These are phyloP conservation scores for Pangasius macronema DNA, from an alignment of 2,797 vertebrate genomes.

Conservation along the genomic window DNA sequence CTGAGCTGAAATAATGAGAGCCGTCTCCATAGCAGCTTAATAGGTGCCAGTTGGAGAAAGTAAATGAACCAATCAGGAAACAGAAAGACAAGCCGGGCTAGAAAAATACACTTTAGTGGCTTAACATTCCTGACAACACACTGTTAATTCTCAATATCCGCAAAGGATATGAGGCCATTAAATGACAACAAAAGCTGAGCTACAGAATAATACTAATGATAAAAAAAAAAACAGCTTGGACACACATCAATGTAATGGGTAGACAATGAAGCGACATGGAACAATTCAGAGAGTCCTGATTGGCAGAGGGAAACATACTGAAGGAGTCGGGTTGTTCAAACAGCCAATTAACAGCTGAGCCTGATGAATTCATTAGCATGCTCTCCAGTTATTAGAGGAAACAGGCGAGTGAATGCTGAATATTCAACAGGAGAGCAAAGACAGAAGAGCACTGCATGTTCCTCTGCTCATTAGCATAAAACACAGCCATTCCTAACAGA, in stretches of 20 bases:
- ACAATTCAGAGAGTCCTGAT: constrained; percentile 48
- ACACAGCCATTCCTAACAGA: constrained; percentile 18
- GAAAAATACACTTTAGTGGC: constrained; percentile 48
- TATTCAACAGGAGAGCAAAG: constrained; percentile 67
- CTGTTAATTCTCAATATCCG: constrained; percentile 38
- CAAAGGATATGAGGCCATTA: constrained; percentile 44
- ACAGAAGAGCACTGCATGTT: constrained; percentile 51
- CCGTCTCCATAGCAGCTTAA: constrained; percentile 59
- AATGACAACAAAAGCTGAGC: constrained; percentile 20
- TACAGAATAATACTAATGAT: neutral
- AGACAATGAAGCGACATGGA: constrained; percentile 39
- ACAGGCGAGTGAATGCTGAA: constrained; percentile 65
- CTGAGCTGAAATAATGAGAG: constrained; percentile 55
- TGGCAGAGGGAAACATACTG: constrained; percentile 41
- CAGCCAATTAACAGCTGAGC: constrained; percentile 69
- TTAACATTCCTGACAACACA: constrained; percentile 47
- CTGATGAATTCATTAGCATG: constrained; percentile 69
- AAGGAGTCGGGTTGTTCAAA: constrained; percentile 58
- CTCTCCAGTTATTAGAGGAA: constrained; percentile 69
- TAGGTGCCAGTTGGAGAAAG: constrained; percentile 54
- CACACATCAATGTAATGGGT: constrained; percentile 41
- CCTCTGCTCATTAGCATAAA: constrained; percentile 57
- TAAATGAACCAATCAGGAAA: constrained; percentile 49
- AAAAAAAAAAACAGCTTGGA: constrained; percentile 7
- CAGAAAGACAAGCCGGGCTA: constrained; percentile 36